Percentiles rank a stretch among this genome's conserved stretches.
Conservation (phyloP, 2,113 vertebrate genomes). For the Dascyllus trimaculatus region DNA sequence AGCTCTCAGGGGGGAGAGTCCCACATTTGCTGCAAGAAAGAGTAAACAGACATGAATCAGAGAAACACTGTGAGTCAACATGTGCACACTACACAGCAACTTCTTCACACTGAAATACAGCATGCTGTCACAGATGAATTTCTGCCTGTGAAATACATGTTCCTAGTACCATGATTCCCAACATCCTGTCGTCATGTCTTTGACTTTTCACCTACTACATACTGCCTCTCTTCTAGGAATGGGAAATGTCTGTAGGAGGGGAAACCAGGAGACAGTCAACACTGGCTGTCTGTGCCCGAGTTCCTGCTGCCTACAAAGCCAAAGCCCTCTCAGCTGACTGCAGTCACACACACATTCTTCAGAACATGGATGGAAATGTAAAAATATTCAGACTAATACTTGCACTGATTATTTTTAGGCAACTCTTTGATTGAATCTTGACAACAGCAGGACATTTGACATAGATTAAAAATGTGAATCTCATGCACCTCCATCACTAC, state of each 20-base stretch:
- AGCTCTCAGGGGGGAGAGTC: conserved; percentile 92
- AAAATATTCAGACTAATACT: background rate
- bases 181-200: conserved; percentile 32
- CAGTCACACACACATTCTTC: conserved; percentile 41
- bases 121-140: conserved; percentile 1
- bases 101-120: background rate
- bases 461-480: background rate
- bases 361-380: conserved; percentile 8
- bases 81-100: background rate
- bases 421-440: background rate
- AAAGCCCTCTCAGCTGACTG: conserved; percentile 73
- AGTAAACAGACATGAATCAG: conserved; percentile 24
- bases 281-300: conserved; percentile 54
- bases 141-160: background rate
- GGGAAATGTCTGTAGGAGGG: conserved; percentile 69
- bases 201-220: conserved; percentile 75
- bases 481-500: background rate
- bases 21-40: conserved; percentile 89
- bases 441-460: background rate
- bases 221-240: conserved; percentile 63
- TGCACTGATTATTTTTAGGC: background rate
- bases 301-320: conserved; percentile 48
- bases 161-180: background rate
- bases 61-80: background rate
- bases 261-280: conserved; percentile 61